phyloP scores from a whole-genome alignment of 2,888 invertebrate species.

The Eudasyphora cyanicolor region DNA sequence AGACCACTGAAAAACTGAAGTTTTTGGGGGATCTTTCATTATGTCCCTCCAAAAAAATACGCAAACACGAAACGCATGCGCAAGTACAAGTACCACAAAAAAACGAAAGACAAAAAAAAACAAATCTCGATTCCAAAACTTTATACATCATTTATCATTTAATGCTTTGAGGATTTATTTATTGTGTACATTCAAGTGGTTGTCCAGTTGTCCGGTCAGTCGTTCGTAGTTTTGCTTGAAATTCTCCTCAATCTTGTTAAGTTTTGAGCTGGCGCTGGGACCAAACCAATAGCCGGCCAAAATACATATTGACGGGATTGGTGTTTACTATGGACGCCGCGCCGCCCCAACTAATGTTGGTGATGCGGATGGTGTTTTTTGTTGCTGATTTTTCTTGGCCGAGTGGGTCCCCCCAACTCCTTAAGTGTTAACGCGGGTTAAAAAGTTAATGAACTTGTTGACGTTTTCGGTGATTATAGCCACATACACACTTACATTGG shows the following conservation, averaged over 20 bases:
- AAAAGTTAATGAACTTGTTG: slow-evolving; percentile 77
- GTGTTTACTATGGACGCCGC: neutral
- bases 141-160: slow-evolving; percentile 62
- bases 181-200: slow-evolving; percentile 43
- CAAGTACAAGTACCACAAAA: too few species aligned
- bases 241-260: neutral
- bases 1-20: neutral
- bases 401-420: slow-evolving; percentile 50
- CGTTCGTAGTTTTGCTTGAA: neutral
- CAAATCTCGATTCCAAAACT: slow-evolving; percentile 33
- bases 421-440: slow-evolving; percentile 72
- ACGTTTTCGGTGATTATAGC: slow-evolving; percentile 62
- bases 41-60: neutral
- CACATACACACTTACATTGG: neutral
- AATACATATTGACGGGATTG: too few species aligned
- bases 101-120: too few species aligned
- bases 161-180: slow-evolving; percentile 59
- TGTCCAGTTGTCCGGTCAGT: too few species aligned
- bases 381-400: slow-evolving; percentile 51
- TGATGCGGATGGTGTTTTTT: slow-evolving; percentile 5
- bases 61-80: neutral
- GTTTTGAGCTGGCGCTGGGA: neutral
- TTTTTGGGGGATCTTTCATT: neutral
- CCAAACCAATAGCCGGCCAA: neutral
- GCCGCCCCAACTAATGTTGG: neutral